Percentiles rank a stretch among this genome's conserved stretches.
These are phyloP conservation scores for Cyanistes caeruleus DNA, from an alignment of 2,113 vertebrate species.

Conservation along the genomic window DNA sequence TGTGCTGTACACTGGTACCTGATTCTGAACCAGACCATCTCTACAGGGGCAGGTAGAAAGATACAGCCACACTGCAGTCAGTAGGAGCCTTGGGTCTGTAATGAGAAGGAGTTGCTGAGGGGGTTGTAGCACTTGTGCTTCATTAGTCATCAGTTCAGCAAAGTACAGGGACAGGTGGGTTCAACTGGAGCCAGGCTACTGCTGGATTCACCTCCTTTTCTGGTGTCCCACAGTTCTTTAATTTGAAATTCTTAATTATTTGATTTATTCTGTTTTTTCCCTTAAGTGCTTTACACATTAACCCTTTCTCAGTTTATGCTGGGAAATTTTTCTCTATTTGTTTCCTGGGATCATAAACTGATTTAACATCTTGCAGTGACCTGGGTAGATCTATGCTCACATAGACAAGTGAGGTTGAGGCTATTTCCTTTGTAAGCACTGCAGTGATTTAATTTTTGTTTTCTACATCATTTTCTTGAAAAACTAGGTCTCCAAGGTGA, in stretches of 20 bases:
- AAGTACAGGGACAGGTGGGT: neutral
- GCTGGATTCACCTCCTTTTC: neutral
- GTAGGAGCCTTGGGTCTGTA: neutral
- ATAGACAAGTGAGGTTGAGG: neutral
- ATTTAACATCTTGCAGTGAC: neutral
- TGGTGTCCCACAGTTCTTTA: neutral
- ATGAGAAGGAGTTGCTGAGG: neutral
- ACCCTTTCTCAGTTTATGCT: neutral
- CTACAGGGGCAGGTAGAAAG: neutral
- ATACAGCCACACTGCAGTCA: neutral
- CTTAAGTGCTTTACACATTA: neutral
- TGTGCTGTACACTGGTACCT: neutral
- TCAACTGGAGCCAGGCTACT: neutral
- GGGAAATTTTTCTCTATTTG: neutral
- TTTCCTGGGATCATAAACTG: neutral
- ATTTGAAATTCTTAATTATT: neutral
- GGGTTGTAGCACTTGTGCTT: neutral
- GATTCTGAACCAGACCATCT: neutral
- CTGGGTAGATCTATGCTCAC: neutral
- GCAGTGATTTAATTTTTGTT: neutral
- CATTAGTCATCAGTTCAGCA: neutral
- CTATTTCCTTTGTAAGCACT: neutral
- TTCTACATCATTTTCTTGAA: neutral
- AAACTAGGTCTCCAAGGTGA: neutral
- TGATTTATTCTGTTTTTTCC: constrained; percentile 18